A percentile compares a stretch with the other conserved stretches of the same genome.
These are phyloP conservation scores for Etheostoma nigrum DNA, from an alignment of 2,797 vertebrate species.

Conservation along the genomic window DNA sequence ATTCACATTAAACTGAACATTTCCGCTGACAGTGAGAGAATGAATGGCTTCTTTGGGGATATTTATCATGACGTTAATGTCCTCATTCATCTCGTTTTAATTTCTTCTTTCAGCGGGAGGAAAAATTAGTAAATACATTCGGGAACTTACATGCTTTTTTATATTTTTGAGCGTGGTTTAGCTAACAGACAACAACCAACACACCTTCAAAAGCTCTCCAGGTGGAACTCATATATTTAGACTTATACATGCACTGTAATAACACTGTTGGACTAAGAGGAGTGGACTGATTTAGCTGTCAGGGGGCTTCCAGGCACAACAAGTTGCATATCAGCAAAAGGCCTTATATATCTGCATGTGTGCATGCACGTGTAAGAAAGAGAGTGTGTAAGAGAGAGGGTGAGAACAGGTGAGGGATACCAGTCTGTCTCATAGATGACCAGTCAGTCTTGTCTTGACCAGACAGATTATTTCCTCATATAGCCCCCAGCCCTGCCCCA, in stretches of 20 bases:
- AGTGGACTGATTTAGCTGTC: neutral
- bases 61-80: too few species aligned
- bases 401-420: conserved; percentile 67
- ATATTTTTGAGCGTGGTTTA: neutral
- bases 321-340: neutral
- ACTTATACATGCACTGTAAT: neutral
- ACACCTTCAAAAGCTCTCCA: neutral
- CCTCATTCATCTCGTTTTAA: too few species aligned
- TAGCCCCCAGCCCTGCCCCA: conserved; percentile 39
- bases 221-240: neutral
- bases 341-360: neutral
- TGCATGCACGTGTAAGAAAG: neutral
- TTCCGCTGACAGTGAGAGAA: too few species aligned
- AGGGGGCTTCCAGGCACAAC: neutral
- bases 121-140: too few species aligned
- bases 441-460: conserved; percentile 48
- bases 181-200: neutral
- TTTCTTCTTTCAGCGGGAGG: too few species aligned
- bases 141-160: too few species aligned
- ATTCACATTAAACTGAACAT: too few species aligned
- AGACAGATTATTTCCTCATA: conserved; percentile 67
- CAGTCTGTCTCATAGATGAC: conserved; percentile 58
- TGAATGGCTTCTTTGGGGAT: too few species aligned
- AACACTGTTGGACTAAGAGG: neutral
- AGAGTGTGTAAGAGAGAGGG: conserved; percentile 18